Percentiles rank a stretch among this genome's conserved stretches.
Evolutionary conservation across 2,113 vertebrate genomes (phyloP).

Genomic region (Prolemur simus): DNA sequence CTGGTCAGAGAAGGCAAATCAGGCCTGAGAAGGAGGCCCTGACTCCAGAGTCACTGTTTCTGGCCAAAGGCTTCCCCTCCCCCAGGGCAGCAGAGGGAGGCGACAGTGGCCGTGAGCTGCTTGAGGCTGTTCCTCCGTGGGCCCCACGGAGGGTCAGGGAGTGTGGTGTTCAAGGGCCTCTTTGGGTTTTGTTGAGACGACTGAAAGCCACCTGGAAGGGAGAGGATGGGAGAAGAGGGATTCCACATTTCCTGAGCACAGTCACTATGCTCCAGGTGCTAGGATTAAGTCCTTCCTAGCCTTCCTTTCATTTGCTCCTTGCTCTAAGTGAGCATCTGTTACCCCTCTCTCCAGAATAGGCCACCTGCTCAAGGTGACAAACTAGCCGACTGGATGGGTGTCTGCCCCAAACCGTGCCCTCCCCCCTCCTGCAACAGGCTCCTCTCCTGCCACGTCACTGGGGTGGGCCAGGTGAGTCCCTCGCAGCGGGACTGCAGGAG

Average conservation of each 20-base stretch:
- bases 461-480: not conserved
- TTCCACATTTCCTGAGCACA: no score
- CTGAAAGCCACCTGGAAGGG: not conserved
- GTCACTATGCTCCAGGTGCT: not conserved
- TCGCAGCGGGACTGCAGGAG: not conserved
- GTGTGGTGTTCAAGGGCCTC: not conserved
- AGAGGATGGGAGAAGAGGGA: not conserved
- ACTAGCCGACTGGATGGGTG: rapidly evolving
- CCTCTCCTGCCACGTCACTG: rapidly evolving
- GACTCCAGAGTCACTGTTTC: not conserved
- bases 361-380: not conserved
- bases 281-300: no score
- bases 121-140: not conserved
- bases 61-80: not conserved
- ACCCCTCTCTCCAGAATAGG: not conserved
- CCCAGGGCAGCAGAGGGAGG: rapidly evolving
- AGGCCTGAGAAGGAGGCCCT: not conserved
- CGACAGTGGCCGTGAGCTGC: rapidly evolving
- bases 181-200: not conserved
- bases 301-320: not conserved
- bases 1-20: not conserved
- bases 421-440: not conserved
- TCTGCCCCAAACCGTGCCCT: not conserved
- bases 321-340: rapidly evolving
- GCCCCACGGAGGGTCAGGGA: not conserved